Base-by-base conservation (phyloP, 2,888 invertebrate species). In the Drosophila atripex region DNA sequence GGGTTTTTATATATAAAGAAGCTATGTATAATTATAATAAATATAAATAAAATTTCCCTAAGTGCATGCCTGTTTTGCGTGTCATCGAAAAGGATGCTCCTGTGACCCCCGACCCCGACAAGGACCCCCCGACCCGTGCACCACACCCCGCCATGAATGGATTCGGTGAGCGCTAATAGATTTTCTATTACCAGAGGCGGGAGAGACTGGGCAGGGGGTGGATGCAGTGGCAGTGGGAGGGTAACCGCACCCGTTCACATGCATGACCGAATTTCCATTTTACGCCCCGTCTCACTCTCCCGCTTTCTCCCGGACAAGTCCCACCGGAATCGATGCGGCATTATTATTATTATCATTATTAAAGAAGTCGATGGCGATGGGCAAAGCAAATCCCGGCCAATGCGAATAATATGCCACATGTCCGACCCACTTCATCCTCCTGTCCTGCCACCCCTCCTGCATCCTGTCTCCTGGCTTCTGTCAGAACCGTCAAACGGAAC, bases 231-330 rank as follows among this genome's bases (percentile, higher is more conserved):
- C 35, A 32, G 35, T 35, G 35, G 35, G 35, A 35, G 25, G 9
- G 18, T 18, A 18, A 51, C 46, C 18, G 47, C 21, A 21, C 23
- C 61, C 45, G 51, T 69, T 75, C 71, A 76, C 75, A 83, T 76
- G 87, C 83, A 73, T 85, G 78, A 78, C 58, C 80, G 80, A 77
- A 74, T 87, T 87, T 83, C 73, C 83, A 85, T 85, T 87, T 85
- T 80, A 76, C 80, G 74, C 69, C 69, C 63, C 57, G 71, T 59
- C 63, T 52, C 63, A 53, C 11, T 28, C 11, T 28, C 28, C 28
- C 25, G 6, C 11, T 12, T 11, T 1, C 14, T 39, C 16, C 59
- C 35, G 50, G 30, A 50, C 14, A 58, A 71, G 53, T 79, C 82
- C 82, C 82, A 83, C 35, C 65, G 82, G 82, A 71, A 73, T 80